These are phyloP conservation scores for Camptogramma bilineatum DNA, from an alignment of 2,888 invertebrate species.

Conservation along the genomic window DNA sequence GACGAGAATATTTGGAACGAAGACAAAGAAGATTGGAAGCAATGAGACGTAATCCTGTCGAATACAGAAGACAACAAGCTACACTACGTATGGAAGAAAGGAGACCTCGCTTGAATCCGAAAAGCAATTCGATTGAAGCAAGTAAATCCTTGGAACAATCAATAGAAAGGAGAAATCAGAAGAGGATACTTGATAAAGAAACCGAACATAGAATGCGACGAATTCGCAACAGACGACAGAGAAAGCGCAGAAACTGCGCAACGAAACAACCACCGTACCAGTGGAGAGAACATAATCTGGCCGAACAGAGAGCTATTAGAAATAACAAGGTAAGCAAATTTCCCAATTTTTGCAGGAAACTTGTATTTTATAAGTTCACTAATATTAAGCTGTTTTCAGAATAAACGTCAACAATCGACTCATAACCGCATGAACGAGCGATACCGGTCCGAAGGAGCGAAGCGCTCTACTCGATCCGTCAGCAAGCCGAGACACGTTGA, in stretches of 20 bases:
- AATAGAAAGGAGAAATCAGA: constrained; percentile 55
- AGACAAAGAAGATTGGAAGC: constrained; percentile 69
- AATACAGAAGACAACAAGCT: constrained; percentile 70
- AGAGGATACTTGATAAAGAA: constrained; percentile 47
- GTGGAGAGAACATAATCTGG: constrained; percentile 66
- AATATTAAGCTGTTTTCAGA: constrained; percentile 51
- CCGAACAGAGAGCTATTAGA: constrained; percentile 50
- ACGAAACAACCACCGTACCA: constrained; percentile 79
- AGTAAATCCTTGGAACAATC: constrained; percentile 64
- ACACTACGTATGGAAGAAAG: constrained; percentile 69
- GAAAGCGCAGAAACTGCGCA: constrained; percentile 67
- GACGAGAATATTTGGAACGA: constrained; percentile 70
- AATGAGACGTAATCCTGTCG: constrained; percentile 71
- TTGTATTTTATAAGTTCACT: background rate
- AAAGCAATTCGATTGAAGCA: constrained; percentile 64
- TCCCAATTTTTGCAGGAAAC: background rate
- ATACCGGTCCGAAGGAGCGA: constrained; percentile 46
- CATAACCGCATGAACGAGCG: constrained; percentile 55
- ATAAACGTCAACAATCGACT: constrained; percentile 57
- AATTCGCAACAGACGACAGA: constrained; percentile 69
- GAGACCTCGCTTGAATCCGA: constrained; percentile 57
- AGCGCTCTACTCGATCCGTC: constrained; percentile 86
- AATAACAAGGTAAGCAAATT: constrained; percentile 50
- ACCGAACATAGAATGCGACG: constrained; percentile 60
- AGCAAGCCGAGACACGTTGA: constrained; percentile 93